Base-by-base conservation (phyloP, 2,113 vertebrate genomes). In the Cryptomyrus ogoouensis region DNA sequence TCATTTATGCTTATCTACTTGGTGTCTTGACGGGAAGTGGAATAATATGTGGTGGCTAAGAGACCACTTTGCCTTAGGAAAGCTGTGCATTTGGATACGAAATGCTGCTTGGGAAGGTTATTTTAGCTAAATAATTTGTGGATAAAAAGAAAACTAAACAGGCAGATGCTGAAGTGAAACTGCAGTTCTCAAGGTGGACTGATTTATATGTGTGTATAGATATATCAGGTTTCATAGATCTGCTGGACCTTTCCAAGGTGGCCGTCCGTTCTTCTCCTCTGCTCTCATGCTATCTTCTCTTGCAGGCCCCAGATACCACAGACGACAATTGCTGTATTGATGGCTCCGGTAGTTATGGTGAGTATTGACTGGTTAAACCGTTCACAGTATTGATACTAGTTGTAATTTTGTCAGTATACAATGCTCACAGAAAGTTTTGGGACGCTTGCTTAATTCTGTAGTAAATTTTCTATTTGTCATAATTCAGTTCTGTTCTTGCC, bases 251-350 rank as follows among this genome's bases (percentile, higher is more conserved):
- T 50, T 83, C 8, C 21, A 21, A 56, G 74, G 74, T 84, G 80
- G 89, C 27, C 62, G 35, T 5, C 1, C 39, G 6, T 8, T 17
- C 31, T 1, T 13, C 21, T 50, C 56, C 77, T 90, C 53, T 74
- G 91, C 5, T 92, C 35, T 91, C 52, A 93, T 88, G 56, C 42
- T 89, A 44, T 91, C 47, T 87, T 90, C 93, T 90, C 86, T 94
- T 94, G 0, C 95, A 99, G 98, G 97, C 97, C 0, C 98, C 97
- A 0, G 97, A 97, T 74, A 88, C 95, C 1, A 90, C 91, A 0
- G 96, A 97, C 27, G 95, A 96, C 58, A 87, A 96, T 90, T 95
- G 94, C 92, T 95, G 94, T 50, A 56, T 93, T 0, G 96, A 97
- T 1, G 91, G 94, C 92, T 95, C 95, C 77, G 92, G 87, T 89